phyloP scores from a whole-genome alignment of 2,888 invertebrate species.

The Parnassius smintheus region DNA sequence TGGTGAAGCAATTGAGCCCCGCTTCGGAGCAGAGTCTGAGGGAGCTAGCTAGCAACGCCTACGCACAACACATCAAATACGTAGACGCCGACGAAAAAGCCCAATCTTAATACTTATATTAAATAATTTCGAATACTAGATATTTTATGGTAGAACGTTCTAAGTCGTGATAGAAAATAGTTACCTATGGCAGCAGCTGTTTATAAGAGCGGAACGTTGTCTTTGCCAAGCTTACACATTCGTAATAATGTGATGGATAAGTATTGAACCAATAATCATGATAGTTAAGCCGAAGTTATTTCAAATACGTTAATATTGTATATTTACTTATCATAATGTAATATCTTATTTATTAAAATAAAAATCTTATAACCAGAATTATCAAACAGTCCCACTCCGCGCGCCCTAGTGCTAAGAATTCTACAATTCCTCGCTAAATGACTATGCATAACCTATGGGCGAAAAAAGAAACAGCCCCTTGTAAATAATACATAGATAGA shows the following conservation, averaged over 20 bases:
- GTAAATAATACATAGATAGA: too few species aligned
- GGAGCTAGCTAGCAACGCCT: conserved; percentile 61
- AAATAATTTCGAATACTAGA: too few species aligned
- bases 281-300: conserved; percentile 1
- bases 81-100: conserved; percentile 64
- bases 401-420: too few species aligned
- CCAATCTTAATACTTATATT: conserved; percentile 32
- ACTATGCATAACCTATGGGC: too few species aligned
- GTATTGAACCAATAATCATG: conserved; percentile 1
- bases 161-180: too few species aligned
- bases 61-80: conserved; percentile 65
- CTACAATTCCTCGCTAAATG: too few species aligned
- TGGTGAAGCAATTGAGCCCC: conserved; percentile 84
- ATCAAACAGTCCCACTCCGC: too few species aligned
- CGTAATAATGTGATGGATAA: conserved; percentile 2
- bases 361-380: too few species aligned
- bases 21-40: conserved; percentile 70
- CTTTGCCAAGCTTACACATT: not conserved
- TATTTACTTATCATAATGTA: not conserved
- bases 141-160: too few species aligned
- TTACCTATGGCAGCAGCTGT: conserved; percentile 1
- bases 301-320: not conserved
- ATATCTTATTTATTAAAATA: not conserved
- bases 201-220: not conserved
- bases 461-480: too few species aligned